Percentiles rank a stretch among this genome's conserved stretches.
phyloP scores from a whole-genome alignment of 2,797 vertebrate species.

The Uromys caudimaculatus region DNA sequence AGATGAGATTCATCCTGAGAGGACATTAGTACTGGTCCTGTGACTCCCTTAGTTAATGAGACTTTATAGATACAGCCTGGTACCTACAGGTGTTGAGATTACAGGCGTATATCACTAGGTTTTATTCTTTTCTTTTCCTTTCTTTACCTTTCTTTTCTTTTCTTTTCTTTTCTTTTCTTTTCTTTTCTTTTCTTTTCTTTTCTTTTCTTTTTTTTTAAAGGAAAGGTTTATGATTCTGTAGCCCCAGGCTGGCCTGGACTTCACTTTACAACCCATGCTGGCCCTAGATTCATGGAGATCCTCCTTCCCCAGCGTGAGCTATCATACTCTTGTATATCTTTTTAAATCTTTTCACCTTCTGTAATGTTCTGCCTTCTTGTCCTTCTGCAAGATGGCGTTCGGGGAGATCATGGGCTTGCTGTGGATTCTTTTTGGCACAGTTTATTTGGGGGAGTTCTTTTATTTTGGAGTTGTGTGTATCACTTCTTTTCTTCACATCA shows the following conservation, averaged over 20 bases:
- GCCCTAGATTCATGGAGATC: not conserved
- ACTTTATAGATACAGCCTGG: not conserved
- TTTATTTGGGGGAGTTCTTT: constrained; percentile 61
- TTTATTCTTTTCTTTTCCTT: not conserved
- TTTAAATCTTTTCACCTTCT: constrained; percentile 45
- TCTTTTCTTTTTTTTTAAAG: rapidly evolving
- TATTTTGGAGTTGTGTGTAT: constrained; percentile 32
- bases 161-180: too few relatives aligned
- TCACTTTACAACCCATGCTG: not conserved
- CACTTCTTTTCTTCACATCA: constrained; percentile 27
- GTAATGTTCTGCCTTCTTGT: constrained; percentile 40
- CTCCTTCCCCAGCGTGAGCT: not conserved
- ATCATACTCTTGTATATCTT: not conserved
- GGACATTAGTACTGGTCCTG: constrained; percentile 3
- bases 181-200: not conserved
- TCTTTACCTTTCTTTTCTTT: not conserved
- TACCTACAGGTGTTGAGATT: not conserved
- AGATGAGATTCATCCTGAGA: constrained; percentile 12
- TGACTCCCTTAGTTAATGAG: constrained; percentile 25
- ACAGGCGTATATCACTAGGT: not conserved
- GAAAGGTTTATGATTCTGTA: not conserved
- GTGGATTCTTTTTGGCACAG: constrained; percentile 41
- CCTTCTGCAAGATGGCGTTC: constrained; percentile 38
- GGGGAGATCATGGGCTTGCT: constrained; percentile 53
- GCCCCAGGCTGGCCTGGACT: not conserved